A percentile compares a stretch with the other conserved stretches of the same genome.
Evolutionary conservation across 2,888 invertebrate species (phyloP).

Genomic region (Melanotus villosus): DNA sequence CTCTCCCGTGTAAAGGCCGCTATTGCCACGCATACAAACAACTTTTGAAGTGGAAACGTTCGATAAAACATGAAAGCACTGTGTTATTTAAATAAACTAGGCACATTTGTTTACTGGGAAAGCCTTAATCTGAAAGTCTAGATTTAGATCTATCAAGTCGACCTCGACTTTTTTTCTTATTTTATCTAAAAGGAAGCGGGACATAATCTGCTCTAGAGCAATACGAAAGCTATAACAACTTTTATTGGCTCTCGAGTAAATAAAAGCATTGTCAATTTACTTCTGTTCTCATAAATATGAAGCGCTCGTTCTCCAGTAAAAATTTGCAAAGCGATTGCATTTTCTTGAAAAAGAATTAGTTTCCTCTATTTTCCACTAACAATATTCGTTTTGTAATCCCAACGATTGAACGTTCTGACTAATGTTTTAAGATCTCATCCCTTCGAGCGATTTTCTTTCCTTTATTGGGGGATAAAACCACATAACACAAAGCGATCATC

Average conservation of each 20-base stretch:
- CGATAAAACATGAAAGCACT: too few species aligned
- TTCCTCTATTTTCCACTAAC: too few species aligned
- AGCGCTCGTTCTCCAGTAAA: slow-evolving; percentile 28
- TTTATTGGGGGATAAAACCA: too few species aligned
- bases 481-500: too few species aligned
- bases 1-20: too few species aligned
- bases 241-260: slow-evolving; percentile 43
- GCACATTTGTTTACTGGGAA: not conserved
- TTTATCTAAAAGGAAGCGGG: slow-evolving; percentile 30
- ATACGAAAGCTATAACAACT: slow-evolving; percentile 42
- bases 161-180: slow-evolving; percentile 25
- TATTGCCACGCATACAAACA: too few species aligned
- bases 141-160: slow-evolving; percentile 21
- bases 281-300: slow-evolving; percentile 42
- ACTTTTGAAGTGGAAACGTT: too few species aligned
- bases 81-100: not conserved
- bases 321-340: slow-evolving; percentile 38
- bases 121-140: slow-evolving; percentile 11
- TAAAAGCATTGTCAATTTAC: slow-evolving; percentile 44
- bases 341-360: slow-evolving; percentile 16
- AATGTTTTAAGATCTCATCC: too few species aligned
- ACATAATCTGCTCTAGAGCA: slow-evolving; percentile 38
- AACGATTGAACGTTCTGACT: too few species aligned
- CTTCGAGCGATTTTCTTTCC: too few species aligned
- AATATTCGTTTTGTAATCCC: too few species aligned